These are phyloP conservation scores for Cheumatopsyche charites DNA, from an alignment of 1,140 invertebrate genomes.

Conservation along the genomic window DNA sequence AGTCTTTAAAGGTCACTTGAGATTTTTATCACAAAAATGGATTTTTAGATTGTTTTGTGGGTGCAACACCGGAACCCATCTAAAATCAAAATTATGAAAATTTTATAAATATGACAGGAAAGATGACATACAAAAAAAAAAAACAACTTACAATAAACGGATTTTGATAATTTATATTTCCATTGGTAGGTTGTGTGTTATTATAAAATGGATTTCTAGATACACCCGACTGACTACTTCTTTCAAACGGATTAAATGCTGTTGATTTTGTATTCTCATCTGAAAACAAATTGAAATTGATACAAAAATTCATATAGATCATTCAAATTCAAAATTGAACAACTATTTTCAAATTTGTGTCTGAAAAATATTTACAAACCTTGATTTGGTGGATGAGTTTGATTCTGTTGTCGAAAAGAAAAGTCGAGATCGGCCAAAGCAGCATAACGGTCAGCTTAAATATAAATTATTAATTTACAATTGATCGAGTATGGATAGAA, in stretches of 20 bases:
- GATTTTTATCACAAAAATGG: constrained; percentile 46
- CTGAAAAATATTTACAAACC: constrained; percentile 19
- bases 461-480: constrained; percentile 1
- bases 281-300: constrained; percentile 37
- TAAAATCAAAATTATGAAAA: constrained; percentile 26
- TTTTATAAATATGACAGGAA: constrained; percentile 6
- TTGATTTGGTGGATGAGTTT: constrained; percentile 40
- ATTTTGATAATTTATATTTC: constrained; percentile 45
- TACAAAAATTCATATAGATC: too few relatives aligned
- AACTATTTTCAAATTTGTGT: constrained; percentile 2
- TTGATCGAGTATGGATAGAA: neutral
- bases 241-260: constrained; percentile 43
- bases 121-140: constrained; percentile 4
- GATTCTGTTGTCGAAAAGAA: constrained; percentile 58
- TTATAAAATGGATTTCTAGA: constrained; percentile 46
- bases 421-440: constrained; percentile 60
- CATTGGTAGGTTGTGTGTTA: constrained; percentile 39
- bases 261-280: constrained; percentile 38
- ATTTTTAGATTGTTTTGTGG: constrained; percentile 45
- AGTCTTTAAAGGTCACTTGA: constrained; percentile 48
- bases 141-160: constrained; percentile 45
- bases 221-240: constrained; percentile 10
- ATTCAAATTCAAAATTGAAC: constrained; percentile 18
- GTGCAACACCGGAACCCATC: constrained; percentile 41
- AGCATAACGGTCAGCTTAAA: constrained; percentile 60